Evolutionary conservation across 2,113 vertebrate genomes (phyloP), one percentile per base, ranked within the genome.

Genomic region (Nycticorax nycticorax): DNA sequence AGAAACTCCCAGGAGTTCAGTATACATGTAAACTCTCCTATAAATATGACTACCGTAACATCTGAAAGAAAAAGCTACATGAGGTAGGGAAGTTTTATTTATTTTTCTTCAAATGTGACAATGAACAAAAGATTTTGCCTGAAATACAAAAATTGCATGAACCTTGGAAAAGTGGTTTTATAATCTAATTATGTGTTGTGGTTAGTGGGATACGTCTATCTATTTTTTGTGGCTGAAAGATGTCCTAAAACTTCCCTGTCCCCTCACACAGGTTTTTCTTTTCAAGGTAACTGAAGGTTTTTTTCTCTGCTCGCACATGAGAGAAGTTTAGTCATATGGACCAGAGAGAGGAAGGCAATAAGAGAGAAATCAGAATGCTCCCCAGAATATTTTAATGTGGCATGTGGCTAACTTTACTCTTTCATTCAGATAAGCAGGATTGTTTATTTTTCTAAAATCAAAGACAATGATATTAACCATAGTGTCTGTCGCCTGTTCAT

Each of bases 1-100:
- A 86, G 47, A 71, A 87, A 62, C 41, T 93, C 92, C 62, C 55
- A 8, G 57, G 89, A 71, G 84, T 64, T 87, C 12, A 55, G 53
- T 48, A 79, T 50, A n/a, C 64, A 72, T 91, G 73, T 93, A 94
- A 94, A 94, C 83, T 89, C 47, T 72, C 62, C 74, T 79, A 76
- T 92, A 96, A 96, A 89, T 89, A 92, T 62, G 73, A 92, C 89
- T 91, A 85, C 63, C 22, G 30, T 72, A 90, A 67, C 66, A 76
- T 66, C 73, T 89, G 52, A 85, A 57, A 39, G 68, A 92, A 86
- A 87, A 87, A 82, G 39, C 26, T 80, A 73, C 19, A 23, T 27
- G 35, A 93, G 15, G 10, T 68, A 59, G 24, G 30, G 48, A 78
- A 71, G 11, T 66, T 93, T 85, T 85, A 57, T 85, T 72, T 64